A percentile compares a stretch with the other conserved stretches of the same genome.
Conservation (phyloP, 2,888 invertebrate species). For the Mimumesa dahlbomi region DNA sequence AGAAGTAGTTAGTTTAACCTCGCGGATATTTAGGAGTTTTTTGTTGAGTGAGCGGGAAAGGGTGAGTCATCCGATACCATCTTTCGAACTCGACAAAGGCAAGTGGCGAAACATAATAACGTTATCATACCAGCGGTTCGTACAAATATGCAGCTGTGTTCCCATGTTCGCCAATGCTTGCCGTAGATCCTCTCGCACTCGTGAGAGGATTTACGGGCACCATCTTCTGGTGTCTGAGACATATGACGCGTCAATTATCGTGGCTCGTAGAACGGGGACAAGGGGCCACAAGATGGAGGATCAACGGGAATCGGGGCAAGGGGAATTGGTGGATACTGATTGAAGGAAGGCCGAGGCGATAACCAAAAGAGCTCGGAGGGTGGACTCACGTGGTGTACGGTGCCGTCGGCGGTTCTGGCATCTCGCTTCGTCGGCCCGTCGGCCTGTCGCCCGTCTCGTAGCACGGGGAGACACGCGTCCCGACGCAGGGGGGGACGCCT, state of each 20-base stretch:
- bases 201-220: slow-evolving; percentile 52
- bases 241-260: slow-evolving; percentile 75
- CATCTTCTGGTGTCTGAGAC: slow-evolving; percentile 62
- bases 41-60: slow-evolving; percentile 68
- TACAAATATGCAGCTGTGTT: slow-evolving; percentile 22
- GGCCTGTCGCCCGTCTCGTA: slow-evolving; percentile 64
- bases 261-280: slow-evolving; percentile 71
- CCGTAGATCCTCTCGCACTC: slow-evolving; percentile 30
- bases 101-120: slow-evolving; percentile 25
- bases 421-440: slow-evolving; percentile 66
- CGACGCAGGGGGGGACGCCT: slow-evolving; percentile 70
- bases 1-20: slow-evolving; percentile 52
- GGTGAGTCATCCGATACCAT: slow-evolving; percentile 70
- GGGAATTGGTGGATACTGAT: slow-evolving; percentile 36
- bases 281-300: slow-evolving; percentile 76
- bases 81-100: slow-evolving; percentile 47
- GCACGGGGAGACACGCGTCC: slow-evolving; percentile 67
- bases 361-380: slow-evolving; percentile 35
- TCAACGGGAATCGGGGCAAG: slow-evolving; percentile 60
- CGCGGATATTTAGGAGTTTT: slow-evolving; percentile 36
- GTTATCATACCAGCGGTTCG: slow-evolving; percentile 27
- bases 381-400: slow-evolving; percentile 77
- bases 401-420: slow-evolving; percentile 74
- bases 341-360: slow-evolving; percentile 20
- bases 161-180: slow-evolving; percentile 24